Conservation (phyloP, 53 echinoderm and acorn worm genomes). For the Holothuria scabra region DNA sequence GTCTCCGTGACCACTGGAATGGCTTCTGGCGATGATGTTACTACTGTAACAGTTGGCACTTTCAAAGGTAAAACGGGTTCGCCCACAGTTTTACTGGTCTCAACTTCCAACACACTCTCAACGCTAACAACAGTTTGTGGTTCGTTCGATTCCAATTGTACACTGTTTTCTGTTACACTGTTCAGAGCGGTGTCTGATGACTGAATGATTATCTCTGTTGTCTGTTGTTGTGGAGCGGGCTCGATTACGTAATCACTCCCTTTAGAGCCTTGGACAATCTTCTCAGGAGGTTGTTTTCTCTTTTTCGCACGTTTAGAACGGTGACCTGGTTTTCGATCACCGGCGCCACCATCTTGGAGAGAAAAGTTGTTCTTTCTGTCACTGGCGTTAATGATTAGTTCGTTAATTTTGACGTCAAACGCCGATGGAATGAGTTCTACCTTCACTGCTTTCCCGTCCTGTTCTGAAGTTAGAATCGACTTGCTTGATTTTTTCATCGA, state of each 20-base stretch:
- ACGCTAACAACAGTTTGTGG: not conserved
- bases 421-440: slow-evolving; percentile 27
- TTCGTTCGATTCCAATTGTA: slow-evolving; percentile 8
- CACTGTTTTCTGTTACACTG: not conserved
- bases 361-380: not conserved
- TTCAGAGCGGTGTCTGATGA: not conserved
- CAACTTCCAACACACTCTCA: slow-evolving; percentile 23
- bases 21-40: not conserved
- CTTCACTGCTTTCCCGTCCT: slow-evolving; percentile 17
- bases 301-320: slow-evolving; percentile 32
- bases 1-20: not conserved
- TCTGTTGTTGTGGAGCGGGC: slow-evolving; percentile 28
- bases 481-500: slow-evolving; percentile 56
- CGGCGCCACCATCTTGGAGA: not conserved
- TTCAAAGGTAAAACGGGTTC: slow-evolving; percentile 13
- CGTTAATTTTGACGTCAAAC: slow-evolving; percentile 36
- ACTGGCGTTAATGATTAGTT: slow-evolving; percentile 28
- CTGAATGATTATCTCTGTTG: slow-evolving; percentile 31
- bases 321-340: not conserved
- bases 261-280: slow-evolving; percentile 27
- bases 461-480: not conserved
- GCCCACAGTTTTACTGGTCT: slow-evolving; percentile 2
- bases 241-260: slow-evolving; percentile 42
- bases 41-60: slow-evolving; percentile 31
- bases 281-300: slow-evolving; percentile 36